Conservation (phyloP, 2,888 invertebrate species). For the Leucoma salicis region DNA sequence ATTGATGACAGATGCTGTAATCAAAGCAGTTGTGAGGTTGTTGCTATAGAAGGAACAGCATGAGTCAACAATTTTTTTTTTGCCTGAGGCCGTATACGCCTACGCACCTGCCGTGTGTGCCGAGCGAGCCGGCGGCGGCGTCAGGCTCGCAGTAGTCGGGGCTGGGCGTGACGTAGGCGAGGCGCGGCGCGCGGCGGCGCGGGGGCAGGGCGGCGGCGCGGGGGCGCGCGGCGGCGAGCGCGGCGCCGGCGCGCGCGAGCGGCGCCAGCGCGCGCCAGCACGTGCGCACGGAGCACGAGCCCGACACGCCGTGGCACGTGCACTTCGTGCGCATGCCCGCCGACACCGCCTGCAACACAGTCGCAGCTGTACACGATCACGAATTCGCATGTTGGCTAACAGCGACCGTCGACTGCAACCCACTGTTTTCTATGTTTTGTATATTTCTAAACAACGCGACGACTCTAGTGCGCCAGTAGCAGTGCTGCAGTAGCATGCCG, state of each 20-base stretch:
- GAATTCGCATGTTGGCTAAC: no score
- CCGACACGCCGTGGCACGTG: slow-evolving; percentile 93
- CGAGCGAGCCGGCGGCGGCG: slow-evolving; percentile 87
- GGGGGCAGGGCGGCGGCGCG: slow-evolving; percentile 65
- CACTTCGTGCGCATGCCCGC: slow-evolving; percentile 83
- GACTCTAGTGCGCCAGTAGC: no score
- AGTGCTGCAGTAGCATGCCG: no score
- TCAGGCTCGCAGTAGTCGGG: slow-evolving; percentile 92
- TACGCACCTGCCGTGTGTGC: slow-evolving; percentile 88
- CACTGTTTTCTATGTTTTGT: no score
- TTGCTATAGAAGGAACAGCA: no score
- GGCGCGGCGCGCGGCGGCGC: slow-evolving; percentile 76
- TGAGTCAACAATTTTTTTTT: no score
- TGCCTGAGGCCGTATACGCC: neutral
- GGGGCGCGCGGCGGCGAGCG: slow-evolving; percentile 64
- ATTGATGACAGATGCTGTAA: no score
- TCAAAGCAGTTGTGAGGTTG: no score
- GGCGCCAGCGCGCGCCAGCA: slow-evolving; percentile 89
- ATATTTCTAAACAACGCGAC: no score
- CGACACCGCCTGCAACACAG: slow-evolving; percentile 81
- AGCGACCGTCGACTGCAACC: no score
- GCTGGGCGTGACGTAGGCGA: slow-evolving; percentile 89
- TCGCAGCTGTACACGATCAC: no score
- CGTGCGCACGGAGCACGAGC: slow-evolving; percentile 90
- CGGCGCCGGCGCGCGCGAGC: slow-evolving; percentile 83